Evolutionary conservation across 2,888 invertebrate genomes (phyloP), one percentile per base, ranked within the genome.

Genomic region (Phytoseiulus persimilis): DNA sequence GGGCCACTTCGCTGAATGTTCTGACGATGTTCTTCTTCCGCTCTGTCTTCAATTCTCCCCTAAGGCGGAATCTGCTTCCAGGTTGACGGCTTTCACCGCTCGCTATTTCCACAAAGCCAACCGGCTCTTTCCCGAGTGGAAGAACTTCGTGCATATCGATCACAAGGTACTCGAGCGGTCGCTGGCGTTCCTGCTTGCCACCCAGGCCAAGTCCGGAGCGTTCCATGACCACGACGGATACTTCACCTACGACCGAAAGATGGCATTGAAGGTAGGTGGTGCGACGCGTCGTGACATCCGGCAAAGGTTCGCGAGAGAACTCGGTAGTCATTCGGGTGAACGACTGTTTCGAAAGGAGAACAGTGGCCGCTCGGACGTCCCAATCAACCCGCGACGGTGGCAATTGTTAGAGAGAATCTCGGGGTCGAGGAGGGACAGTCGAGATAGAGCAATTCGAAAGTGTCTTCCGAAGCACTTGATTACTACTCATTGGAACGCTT

Each of bases 41-140:
- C 39, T 39, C 39, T 39, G 39, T 39, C 39, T 39, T 39, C 83
- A 28, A 9, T 33, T n/a, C 28, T 83, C 11, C 33, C 6, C 83
- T 83, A 2, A 83, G 2, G 3, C 32, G 1, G 9, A 1, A 1
- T n/a, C n/a, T 32, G 87, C 45, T 87, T 87, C 5, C 33, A 87
- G 87, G 87, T 87, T 87, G 33, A 87, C 87, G 28, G 87, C 87
- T 14, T 45, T 87, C n/a, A 87, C 87, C 32, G 87, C 33, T 45
- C 87, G 87, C 87, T 87, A 87, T 87, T 87, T 87, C 45, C 87
- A 87, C 87, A 87, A 87, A 33, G 87, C 87, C n/a, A 87, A 87
- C 33, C 87, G 87, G 6, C 87, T 87, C 32, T 87, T 87, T 87
- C 87, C 87, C 45, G 87, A 87, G 45, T 87, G 87, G 87, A 87